Base-by-base conservation (phyloP, 1,140 invertebrate genomes). In the Thaumetopoea pityocampa region DNA sequence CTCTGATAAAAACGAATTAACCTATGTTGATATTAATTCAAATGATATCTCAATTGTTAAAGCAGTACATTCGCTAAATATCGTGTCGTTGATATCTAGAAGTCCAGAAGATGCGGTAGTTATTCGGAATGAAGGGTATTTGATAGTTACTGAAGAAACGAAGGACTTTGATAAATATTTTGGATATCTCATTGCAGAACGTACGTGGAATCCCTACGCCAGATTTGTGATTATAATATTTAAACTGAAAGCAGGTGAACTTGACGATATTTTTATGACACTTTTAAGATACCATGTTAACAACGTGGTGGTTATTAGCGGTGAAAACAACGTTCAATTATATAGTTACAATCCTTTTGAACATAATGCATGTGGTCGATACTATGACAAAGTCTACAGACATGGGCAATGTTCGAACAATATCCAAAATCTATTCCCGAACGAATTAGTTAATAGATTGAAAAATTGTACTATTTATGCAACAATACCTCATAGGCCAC, bases 401-500 rank as follows among this genome's bases (percentile, higher is more conserved):
- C 18, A 18, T 9, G 51, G 44, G 5, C 10, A 19, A 5, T 53
- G 51, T 18, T 11, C 17, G 8, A 9, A 38, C 4, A 12, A 17
- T 8, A 20, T 19, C 3, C 6, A 18, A 4, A 22, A 67, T 29
- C 28, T 66, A 4, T 73, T 53, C 29, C 58, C 61, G 7, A 12
- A 47, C 1, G 63, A 61, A 35, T 24, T 55, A 1, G 20, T 47
- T n/a, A 62, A 48, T 1, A 30, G 45, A 16, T 24, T 54, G 5
- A 20, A 29, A 12, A 35, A 40, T 10, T 79, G 74, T 29, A 62
- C 51, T 0, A 42, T 76, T 4, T 57, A 52, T 17, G 42, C 57
- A 2, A 44, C 42, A 1, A 29, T 45, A 5, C 17, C 64, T 1
- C 49, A 71, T 10, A 62, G 62, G 44, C 71, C 70, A n/a, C 73